Evolutionary conservation across 2,797 vertebrate species (phyloP).

Genomic region (Helicolenus hilgendorfi): DNA sequence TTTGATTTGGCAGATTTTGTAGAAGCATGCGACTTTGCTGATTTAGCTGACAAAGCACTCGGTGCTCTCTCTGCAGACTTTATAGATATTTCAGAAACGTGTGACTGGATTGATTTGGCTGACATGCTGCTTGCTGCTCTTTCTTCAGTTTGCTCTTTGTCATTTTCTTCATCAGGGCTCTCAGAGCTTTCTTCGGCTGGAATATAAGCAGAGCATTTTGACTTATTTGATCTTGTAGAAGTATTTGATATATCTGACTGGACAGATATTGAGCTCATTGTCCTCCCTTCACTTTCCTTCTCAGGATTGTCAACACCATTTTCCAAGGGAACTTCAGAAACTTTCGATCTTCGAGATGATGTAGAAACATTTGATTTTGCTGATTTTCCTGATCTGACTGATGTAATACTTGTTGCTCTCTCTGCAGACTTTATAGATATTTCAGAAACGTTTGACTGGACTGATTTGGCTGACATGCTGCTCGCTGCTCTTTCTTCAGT

Average conservation of each 20-base stretch:
- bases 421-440: slow-evolving; percentile 25
- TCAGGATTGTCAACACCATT: neutral
- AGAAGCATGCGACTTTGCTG: slow-evolving; percentile 25
- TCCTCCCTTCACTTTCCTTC: slow-evolving; percentile 22
- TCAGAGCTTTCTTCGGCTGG: slow-evolving; percentile 7
- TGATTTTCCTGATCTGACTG: slow-evolving; percentile 73
- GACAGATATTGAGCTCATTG: slow-evolving; percentile 40
- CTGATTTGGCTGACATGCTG: slow-evolving; percentile 51
- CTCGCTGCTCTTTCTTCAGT: slow-evolving; percentile 61
- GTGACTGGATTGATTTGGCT: slow-evolving; percentile 71
- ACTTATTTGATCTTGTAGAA: slow-evolving; percentile 43
- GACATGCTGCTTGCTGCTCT: slow-evolving; percentile 42
- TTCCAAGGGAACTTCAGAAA: slow-evolving; percentile 4
- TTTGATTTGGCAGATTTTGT: slow-evolving; percentile 53
- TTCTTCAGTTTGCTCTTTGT: slow-evolving; percentile 52
- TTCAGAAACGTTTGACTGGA: slow-evolving; percentile 51
- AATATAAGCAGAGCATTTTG: slow-evolving; percentile 32
- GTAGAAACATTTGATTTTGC: slow-evolving; percentile 43
- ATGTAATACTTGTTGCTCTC: slow-evolving; percentile 60
- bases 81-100: slow-evolving; percentile 32
- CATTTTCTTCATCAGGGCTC: slow-evolving; percentile 3
- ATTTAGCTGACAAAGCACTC: neutral
- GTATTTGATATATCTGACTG: slow-evolving; percentile 54
- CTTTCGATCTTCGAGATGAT: slow-evolving; percentile 43
- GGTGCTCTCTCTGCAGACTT: neutral